Conservation (phyloP, 2,113 vertebrate genomes). For the Microcebus griseorufus region DNA sequence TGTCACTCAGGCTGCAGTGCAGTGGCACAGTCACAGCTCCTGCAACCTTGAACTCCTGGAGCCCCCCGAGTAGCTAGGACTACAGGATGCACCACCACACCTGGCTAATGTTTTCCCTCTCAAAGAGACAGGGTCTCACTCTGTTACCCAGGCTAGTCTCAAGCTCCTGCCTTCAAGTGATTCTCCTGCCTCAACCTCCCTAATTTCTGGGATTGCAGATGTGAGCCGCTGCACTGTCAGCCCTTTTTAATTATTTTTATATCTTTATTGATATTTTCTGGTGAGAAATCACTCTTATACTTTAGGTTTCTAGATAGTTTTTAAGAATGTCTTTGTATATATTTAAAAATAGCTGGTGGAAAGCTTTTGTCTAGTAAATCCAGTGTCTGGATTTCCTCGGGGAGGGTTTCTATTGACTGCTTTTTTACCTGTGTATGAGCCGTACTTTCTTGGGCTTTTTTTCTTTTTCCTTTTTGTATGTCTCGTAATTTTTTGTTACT, state of each 20-base stretch:
- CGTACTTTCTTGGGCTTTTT: neutral
- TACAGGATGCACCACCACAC: too few relatives aligned
- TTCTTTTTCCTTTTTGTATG: neutral
- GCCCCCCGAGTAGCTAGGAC: too few relatives aligned
- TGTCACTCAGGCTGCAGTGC: too few relatives aligned
- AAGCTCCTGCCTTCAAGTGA: too few relatives aligned
- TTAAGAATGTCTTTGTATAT: neutral
- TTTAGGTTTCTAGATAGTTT: neutral
- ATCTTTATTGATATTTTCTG: neutral
- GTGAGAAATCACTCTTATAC: neutral
- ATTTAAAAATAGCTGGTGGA: neutral
- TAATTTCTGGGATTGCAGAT: too few relatives aligned
- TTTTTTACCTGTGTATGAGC: neutral
- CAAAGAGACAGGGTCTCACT: too few relatives aligned
- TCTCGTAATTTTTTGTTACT: neutral
- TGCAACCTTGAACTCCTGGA: too few relatives aligned
- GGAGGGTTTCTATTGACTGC: neutral
- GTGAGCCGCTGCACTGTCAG: too few relatives aligned
- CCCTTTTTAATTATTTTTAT: neutral
- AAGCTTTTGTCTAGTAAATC: neutral
- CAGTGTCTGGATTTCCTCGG: neutral
- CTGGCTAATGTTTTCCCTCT: too few relatives aligned
- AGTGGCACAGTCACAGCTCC: too few relatives aligned
- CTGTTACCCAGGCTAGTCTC: too few relatives aligned
- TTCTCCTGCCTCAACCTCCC: too few relatives aligned